Evolutionary conservation across 2,888 invertebrate genomes (phyloP), one percentile per base, ranked within the genome.

Genomic region (Orthosia incerta): DNA sequence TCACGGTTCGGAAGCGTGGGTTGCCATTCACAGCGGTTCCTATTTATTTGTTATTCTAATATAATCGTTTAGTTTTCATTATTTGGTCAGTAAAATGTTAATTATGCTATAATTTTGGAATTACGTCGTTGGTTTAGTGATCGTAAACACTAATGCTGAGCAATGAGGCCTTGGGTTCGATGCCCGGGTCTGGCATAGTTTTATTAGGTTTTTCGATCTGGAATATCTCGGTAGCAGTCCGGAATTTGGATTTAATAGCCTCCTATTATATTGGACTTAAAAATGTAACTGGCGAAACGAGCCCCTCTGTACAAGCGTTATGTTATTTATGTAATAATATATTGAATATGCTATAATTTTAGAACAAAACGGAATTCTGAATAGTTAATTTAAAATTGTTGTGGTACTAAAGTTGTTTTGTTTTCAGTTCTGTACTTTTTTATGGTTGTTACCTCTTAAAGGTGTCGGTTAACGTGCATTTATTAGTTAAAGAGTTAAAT

Each of bases 1-100:
- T 90, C 89, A 90, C 86, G 82, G 77, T 70, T 62, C 39, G n/a
- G 50, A 39, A 67, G 82, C 76, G 89, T 88, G 84, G 85, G 89
- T 68, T 20, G 80, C 80, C 84, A 89, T 89, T 89, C 86, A 88
- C 69, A 73, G 78, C 67, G 70, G 65, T 31, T 55, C 2, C 9
- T 39, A 39, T 51, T 61, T 56, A 61, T 53, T 67, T 50, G 50
- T 68, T 50, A n/a, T 60, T 71, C 56, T 59, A 59, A 16, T 9
- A 46, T 68, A 50, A 55, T 26, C 4, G 11, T 59, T 67, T 64
- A 13, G 46, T 53, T 75, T 51, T 71, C 53, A 45, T 50, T 16
- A n/a, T 62, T 61, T 73, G 13, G 12, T 45, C 48, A 39, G 18
- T 50, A 26, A 13, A 16, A 53, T 48, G 31, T 16, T 53, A 59